These are phyloP conservation scores for Drusus annulatus DNA, from an alignment of 1,140 invertebrate species.

Conservation along the genomic window DNA sequence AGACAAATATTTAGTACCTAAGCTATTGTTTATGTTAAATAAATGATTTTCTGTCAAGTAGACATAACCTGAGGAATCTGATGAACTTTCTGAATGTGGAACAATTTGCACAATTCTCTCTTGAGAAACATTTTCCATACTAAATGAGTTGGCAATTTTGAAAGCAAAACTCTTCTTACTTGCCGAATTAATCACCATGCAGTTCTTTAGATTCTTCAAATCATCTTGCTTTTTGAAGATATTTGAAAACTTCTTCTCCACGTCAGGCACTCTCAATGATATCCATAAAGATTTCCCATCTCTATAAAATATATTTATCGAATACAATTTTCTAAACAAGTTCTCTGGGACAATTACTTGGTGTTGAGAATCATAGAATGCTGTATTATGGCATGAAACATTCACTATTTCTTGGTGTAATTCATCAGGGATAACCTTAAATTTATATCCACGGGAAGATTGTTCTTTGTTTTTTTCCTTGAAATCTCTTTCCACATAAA, in stretches of 20 bases:
- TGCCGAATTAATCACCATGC: slow-evolving; percentile 12
- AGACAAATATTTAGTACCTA: slow-evolving; percentile 20
- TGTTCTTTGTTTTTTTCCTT: slow-evolving; percentile 38
- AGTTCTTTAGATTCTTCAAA: slow-evolving; percentile 30
- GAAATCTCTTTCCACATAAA: slow-evolving; percentile 37
- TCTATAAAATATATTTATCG: slow-evolving; percentile 54
- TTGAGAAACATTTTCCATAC: not conserved
- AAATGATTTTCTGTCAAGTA: slow-evolving; percentile 44
- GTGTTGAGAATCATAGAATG: slow-evolving; percentile 21
- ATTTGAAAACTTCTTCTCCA: not conserved
- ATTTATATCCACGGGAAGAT: slow-evolving; percentile 31
- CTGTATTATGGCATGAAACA: not conserved
- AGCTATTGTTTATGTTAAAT: slow-evolving; percentile 48
- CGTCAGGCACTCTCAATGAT: slow-evolving; percentile 1
- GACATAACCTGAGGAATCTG: slow-evolving; percentile 15
- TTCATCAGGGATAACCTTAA: slow-evolving; percentile 49
- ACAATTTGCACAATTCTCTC: slow-evolving; percentile 56
- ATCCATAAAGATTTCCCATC: slow-evolving; percentile 54
- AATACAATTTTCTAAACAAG: slow-evolving; percentile 47
- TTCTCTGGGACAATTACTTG: slow-evolving; percentile 48
- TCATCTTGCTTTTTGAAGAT: slow-evolving; percentile 18
- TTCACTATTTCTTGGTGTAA: slow-evolving; percentile 40
- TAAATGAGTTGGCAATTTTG: not conserved
- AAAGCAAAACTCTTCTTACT: not conserved
- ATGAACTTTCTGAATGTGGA: slow-evolving; percentile 16